Percentiles rank a stretch among this genome's conserved stretches.
Evolutionary conservation across 2,797 vertebrate genomes (phyloP).

Genomic region (Chelidonichthys spinosus): DNA sequence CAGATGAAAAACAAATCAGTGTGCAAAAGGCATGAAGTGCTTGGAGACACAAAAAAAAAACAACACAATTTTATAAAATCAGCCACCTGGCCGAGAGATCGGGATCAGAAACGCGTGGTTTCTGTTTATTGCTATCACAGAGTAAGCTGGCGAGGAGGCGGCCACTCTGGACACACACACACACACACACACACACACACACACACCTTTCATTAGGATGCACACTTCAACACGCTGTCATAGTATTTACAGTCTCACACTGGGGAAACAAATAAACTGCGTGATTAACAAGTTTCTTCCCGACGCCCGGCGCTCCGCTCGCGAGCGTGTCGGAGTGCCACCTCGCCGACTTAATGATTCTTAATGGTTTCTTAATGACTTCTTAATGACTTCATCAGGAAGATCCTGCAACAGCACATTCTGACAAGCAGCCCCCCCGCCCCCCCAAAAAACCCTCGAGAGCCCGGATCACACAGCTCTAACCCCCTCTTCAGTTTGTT

Average conservation of each 20-base stretch:
- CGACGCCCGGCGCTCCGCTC: slow-evolving; percentile 74
- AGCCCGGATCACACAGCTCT: slow-evolving; percentile 71
- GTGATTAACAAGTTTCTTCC: slow-evolving; percentile 85
- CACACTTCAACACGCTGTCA: slow-evolving; percentile 77
- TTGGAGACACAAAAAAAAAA: slow-evolving; percentile 4
- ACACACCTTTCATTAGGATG: slow-evolving; percentile 75
- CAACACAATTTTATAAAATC: slow-evolving; percentile 52
- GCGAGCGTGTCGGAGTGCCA: slow-evolving; percentile 75
- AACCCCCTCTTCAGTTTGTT: slow-evolving; percentile 54
- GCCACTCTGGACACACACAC: slow-evolving; percentile 74
- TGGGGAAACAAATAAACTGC: slow-evolving; percentile 85
- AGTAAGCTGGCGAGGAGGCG: slow-evolving; percentile 67
- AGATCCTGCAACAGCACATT: slow-evolving; percentile 83
- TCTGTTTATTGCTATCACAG: slow-evolving; percentile 78
- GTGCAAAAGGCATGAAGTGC: too few species aligned
- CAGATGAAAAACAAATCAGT: too few species aligned
- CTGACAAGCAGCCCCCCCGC: slow-evolving; percentile 74
- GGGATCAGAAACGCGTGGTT: slow-evolving; percentile 60
- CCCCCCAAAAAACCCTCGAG: slow-evolving; percentile 55
- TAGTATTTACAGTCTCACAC: slow-evolving; percentile 84
- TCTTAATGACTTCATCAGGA: slow-evolving; percentile 88
- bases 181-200: slow-evolving; percentile 69
- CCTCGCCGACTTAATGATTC: slow-evolving; percentile 86
- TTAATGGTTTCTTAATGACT: slow-evolving; percentile 89
- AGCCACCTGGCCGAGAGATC: slow-evolving; percentile 73